Percentiles rank a stretch among this genome's conserved stretches.
These are phyloP conservation scores for Eulithis prunata DNA, from an alignment of 2,888 invertebrate genomes.

Conservation along the genomic window DNA sequence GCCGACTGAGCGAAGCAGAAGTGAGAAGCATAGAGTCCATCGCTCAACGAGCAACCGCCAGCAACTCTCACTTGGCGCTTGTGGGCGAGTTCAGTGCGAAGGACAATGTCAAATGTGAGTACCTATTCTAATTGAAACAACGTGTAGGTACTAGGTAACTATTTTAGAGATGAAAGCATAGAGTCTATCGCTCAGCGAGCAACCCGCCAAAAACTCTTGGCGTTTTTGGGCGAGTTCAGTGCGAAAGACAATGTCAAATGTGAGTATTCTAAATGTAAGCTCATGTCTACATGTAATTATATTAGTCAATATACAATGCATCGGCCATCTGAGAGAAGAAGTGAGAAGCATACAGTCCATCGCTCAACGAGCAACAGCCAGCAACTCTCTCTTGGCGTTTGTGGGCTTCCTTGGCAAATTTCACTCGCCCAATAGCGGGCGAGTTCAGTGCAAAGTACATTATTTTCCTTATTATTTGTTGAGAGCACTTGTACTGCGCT, in stretches of 20 bases:
- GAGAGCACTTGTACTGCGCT: too few species aligned
- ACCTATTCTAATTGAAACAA: too few species aligned
- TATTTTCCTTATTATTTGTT: too few species aligned
- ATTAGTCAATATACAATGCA: slow-evolving; percentile 74
- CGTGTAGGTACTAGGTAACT: too few species aligned
- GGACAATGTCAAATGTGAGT: slow-evolving; percentile 72
- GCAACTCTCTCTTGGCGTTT: slow-evolving; percentile 57
- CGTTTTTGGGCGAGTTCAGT: too few species aligned
- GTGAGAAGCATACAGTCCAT: slow-evolving; percentile 48
- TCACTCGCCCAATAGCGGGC: slow-evolving; percentile 44
- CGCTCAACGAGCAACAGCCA: slow-evolving; percentile 55
- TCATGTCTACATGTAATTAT: slow-evolving; percentile 40
- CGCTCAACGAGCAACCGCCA: slow-evolving; percentile 55
- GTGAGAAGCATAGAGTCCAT: slow-evolving; percentile 48
- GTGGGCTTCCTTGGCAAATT: slow-evolving; percentile 28
- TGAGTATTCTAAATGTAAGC: too few species aligned
- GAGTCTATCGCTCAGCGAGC: too few species aligned
- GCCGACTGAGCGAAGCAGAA: slow-evolving; percentile 56
- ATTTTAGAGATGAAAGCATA: too few species aligned
- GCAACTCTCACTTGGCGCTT: slow-evolving; percentile 57
- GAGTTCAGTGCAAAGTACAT: slow-evolving; percentile 68
- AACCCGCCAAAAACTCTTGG: too few species aligned
- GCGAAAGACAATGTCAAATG: too few species aligned
- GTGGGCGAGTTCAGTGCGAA: slow-evolving; percentile 69
- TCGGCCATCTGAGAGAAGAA: slow-evolving; percentile 55